A percentile compares a stretch with the other conserved stretches of the same genome.
Conservation (phyloP, 2,113 vertebrate species). For the Callipepla californica region DNA sequence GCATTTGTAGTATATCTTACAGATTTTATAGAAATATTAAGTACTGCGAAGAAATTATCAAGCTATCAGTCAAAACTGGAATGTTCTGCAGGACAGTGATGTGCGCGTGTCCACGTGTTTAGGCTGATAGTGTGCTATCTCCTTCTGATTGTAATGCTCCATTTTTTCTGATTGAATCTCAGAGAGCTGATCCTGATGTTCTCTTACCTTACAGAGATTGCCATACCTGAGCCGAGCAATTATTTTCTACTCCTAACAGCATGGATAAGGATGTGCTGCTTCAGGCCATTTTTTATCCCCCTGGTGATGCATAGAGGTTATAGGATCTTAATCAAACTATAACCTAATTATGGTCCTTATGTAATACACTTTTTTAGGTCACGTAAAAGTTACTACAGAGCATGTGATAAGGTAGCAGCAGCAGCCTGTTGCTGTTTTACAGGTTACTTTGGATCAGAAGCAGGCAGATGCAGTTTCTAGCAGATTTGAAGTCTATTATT, state of each 20-base stretch:
- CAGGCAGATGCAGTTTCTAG: neutral
- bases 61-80: neutral
- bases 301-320: neutral
- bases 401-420: neutral
- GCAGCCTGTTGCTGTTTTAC: fast-evolving
- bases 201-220: neutral
- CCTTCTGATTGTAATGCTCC: neutral
- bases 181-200: neutral
- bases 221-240: neutral
- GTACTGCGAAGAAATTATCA: neutral
- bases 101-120: fast-evolving
- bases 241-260: neutral
- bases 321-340: neutral
- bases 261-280: neutral
- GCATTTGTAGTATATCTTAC: neutral
- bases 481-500: neutral
- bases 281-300: neutral
- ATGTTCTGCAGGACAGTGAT: neutral
- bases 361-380: neutral
- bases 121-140: neutral
- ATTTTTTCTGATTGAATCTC: neutral
- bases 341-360: neutral
- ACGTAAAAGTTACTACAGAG: neutral
- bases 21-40: neutral
- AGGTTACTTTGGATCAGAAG: neutral